Evolutionary conservation across 2,888 invertebrate species (phyloP), one percentile per base, ranked within the genome.

Genomic region (Seira ritae): DNA sequence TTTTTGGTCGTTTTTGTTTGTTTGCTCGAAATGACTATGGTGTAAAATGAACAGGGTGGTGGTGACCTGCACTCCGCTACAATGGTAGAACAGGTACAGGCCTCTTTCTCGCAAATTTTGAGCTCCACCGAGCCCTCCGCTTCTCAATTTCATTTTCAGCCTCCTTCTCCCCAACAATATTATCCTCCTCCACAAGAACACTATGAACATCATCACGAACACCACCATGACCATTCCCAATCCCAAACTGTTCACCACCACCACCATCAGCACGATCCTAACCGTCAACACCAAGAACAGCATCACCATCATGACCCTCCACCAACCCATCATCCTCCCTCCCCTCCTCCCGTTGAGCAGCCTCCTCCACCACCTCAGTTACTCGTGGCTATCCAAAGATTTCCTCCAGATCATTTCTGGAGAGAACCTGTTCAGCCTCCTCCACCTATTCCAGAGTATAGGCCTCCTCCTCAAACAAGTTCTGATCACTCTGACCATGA

Each of bases 31-130:
- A 20, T 31, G 50, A 31, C n/a, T n/a, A n/a, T n/a, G 6, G 42
- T 42, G 46, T 69, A 66, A 68, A 73, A 69, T 55, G 23, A 37
- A 72, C 71, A 85, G 85, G 84, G 80, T 71, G 85, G 85, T 72
- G 80, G 65, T 73, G 22, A 73, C 62, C 55, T 23, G 74, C 80
- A 80, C 74, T 85, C 85, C 73, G 88, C 87, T 55, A 88, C 87
- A 77, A 81, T 85, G 82, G 85, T 86, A 77, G 87, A 88, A 81
- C 87, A 87, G 87, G 88, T 87, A 85, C 86, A 86, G 72, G 84
- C 86, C 46, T 79, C 86, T 73, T 80, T 85, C 74, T 84, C 85
- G 37, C 85, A 87, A 60, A 75, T 86, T 71, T 82, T 84, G 85
- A 80, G 62, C 70, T 70, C 84, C 62, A 24, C 82, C 72, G 74